Evolutionary conservation across 2,113 vertebrate species (phyloP).

Genomic region (Rhombomys opimus): DNA sequence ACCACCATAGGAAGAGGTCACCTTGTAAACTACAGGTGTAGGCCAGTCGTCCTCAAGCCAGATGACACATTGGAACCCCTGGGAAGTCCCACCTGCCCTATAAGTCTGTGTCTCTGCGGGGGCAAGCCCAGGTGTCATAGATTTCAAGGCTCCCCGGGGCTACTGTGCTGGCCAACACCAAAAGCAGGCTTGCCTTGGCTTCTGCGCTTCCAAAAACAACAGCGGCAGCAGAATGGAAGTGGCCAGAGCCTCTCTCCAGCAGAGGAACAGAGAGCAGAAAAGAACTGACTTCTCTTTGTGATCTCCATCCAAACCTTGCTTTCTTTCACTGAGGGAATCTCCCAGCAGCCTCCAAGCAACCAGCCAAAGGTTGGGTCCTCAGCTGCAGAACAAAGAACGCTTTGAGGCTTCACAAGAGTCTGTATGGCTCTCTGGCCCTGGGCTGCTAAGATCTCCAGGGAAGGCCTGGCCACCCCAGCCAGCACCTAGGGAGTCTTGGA

Average conservation of each 20-base stretch:
- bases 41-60: not conserved
- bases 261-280: conserved; percentile 28
- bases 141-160: not conserved
- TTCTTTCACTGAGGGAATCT: conserved; percentile 64
- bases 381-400: conserved; percentile 69
- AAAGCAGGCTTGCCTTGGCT: not conserved
- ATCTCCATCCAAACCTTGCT: conserved; percentile 71
- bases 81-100: not conserved
- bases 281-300: conserved; percentile 73
- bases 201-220: not conserved
- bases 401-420: conserved; percentile 69
- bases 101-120: not conserved
- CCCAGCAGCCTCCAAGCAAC: conserved; percentile 74
- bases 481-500: fast-evolving
- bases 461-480: not conserved
- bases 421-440: conserved; percentile 30
- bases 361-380: conserved; percentile 56
- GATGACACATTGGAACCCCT: not conserved
- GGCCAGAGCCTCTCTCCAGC: conserved; percentile 55
- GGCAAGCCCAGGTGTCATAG: not conserved
- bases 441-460: conserved; percentile 1
- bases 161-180: not conserved
- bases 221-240: not conserved
- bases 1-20: not conserved
- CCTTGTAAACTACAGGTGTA: not conserved